Base-by-base conservation (phyloP, 2,797 vertebrate genomes). In the Momotus momota region DNA sequence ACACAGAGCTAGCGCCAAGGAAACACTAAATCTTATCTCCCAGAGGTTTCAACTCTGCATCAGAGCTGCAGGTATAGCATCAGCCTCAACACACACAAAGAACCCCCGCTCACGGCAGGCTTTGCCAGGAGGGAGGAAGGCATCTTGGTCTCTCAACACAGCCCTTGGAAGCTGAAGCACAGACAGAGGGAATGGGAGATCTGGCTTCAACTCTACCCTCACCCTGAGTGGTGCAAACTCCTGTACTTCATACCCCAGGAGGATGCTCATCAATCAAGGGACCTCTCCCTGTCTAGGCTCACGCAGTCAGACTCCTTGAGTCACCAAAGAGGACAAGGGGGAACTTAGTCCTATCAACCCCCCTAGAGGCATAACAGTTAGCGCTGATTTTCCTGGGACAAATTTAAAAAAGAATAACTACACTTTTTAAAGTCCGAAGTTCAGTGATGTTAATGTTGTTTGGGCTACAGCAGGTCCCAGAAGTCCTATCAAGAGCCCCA, bases 101-200 rank as follows among this genome's bases (percentile, higher is more conserved):
- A 49, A 2, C 5, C 5, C 17, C 4, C 1, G 2, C 35, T 27
- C 0, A 1, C 35, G 45, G 31, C 27, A 27, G 25, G 4, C 27
- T 72, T 51, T 51, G 46, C 41, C 2, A 1, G 25, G 12, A 65
- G 5, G 21, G 7, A 61, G 52, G 64, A 40, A 55, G 57, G 35
- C 15, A 6, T 12, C 1, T 1, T 1, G 21, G 9, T 16, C 29
- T 23, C 25, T 49, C 14, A 26, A 29, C 20, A 7, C 14, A 72
- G 70, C 14, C 26, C 43, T 15, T 9, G 43, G 15, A 35, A 60
- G 79, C 29, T 1, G 3, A 54, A 80, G 26, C 25, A 51, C 27
- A 55, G 70, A 10, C 25, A 6, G 16, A 22, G 16, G 26, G 29
- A 61, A 58, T 10, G 9, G 6, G 43, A 67, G 19, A n/a, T 20